Base-by-base conservation (phyloP, 1,140 invertebrate species). In the Tetraneura akinire region DNA sequence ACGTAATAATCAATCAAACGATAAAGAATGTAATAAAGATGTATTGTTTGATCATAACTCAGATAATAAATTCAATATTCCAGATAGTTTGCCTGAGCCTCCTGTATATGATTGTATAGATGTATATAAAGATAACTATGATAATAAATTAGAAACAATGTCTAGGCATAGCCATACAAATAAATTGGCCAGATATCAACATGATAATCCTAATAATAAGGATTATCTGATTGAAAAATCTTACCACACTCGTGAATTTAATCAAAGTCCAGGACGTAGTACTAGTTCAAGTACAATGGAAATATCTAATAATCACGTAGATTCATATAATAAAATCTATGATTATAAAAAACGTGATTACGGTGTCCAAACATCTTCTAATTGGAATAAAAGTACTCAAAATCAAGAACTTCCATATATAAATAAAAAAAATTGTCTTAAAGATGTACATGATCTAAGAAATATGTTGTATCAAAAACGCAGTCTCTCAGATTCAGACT, bases 51-150 rank as follows among this genome's bases (percentile, higher is more conserved):
- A 23, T 57, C 32, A 57, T 16, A 76, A 23, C 23, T 76, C 18
- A 51, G 51, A 74, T n/a, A 21, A 21, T 10, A 60, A 60, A 10
- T 11, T 29, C 23, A 55, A 37, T 21, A 78, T 78, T 60, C 74
- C 74, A 78, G 74, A 78, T 11, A 62, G 37, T 62, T 29, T 78
- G 9, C 74, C 74, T 45, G n/a, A 26, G 62, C 74, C 74, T 11
- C 74, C 74, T 29, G 26, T 29, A 13, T n/a, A 62, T 57, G 60
- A n/a, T n/a, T n/a, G n/a, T n/a, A n/a, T n/a, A n/a, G n/a, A 62
- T 29, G 26, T 29, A 32, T 8, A 8, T 29, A 13, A 74, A 23
- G 11, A 76, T 47, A 76, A 57, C 57, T 57, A 55, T 57, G 23
- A 49, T 26, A 14, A 3, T 49, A 71, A 5, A 68, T 68, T 42